Evolutionary conservation across 92 coral and sea anemone genomes (phyloP), one percentile per base, ranked within the genome.

Genomic region (Chrysogorgia sp.): DNA sequence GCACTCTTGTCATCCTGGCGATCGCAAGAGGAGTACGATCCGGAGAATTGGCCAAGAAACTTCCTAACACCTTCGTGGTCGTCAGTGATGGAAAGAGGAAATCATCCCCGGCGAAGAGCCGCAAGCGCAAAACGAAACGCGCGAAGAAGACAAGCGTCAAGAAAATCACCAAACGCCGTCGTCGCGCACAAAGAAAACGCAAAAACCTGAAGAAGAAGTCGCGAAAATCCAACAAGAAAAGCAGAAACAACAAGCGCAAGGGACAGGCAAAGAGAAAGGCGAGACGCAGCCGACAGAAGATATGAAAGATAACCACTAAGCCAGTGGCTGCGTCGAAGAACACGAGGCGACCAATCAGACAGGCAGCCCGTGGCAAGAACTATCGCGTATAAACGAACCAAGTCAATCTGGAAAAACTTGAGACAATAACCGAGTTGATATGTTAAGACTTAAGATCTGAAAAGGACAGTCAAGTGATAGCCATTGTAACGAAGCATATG

Each of bases 301-400:
- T 48, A 19, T 8, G 34, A 45, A 28, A 10, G 59, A 69, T n/a
- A 22, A 59, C 65, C 63, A 19, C 13, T 28, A 32, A 12, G 17
- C 34, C 48, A 32, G 29, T 48, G 25, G 34, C 64, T 22, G 28
- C 77, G n/a, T 24, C 31, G 45, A 7, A 40, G 10, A 0, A 24
- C 25, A 43, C 31, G 23, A 21, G 79, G 22, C 77, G 77, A 21
- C 49, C 65, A 55, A 65, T n/a, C 24, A 34, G 79, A 72, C 35
- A 34, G 79, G 79, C 79, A 28, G 65, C 79, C 58, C 58, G 64
- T 49, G 43, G 79, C 79, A 72, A 26, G 47, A 72, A 34, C 79
- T 72, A 72, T 72, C 79, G 79, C 79, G 49, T 32, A 55, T 72
- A 64, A 64, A 21, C 10, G 55, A 71, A 72, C 53, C 47, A 31